Evolutionary conservation across 92 coral and sea anemone species (phyloP).

Genomic region (Meandrina meandrites): DNA sequence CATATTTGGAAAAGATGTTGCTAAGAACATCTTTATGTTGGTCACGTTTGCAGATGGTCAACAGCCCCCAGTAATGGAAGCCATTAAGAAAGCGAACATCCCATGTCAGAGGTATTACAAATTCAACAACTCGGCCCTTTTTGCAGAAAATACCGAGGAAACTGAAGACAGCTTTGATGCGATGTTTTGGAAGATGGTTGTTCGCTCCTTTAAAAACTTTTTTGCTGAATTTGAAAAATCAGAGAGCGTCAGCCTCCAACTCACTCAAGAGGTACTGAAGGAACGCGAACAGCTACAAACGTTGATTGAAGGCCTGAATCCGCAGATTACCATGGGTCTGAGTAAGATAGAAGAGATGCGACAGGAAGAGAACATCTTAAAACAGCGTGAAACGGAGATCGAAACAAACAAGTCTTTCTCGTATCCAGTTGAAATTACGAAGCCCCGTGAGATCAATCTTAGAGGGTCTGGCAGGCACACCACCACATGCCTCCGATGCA

Average conservation of each 20-base stretch:
- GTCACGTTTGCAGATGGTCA: conserved; percentile 62
- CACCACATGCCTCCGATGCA: neutral
- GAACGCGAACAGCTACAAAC: conserved; percentile 47
- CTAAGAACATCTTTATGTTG: conserved; percentile 51
- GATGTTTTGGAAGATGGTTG: conserved; percentile 62
- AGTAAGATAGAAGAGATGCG: conserved; percentile 40
- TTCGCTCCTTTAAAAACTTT: conserved; percentile 10
- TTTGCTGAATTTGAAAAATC: conserved; percentile 21
- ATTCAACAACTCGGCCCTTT: conserved; percentile 59
- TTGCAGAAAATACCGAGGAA: conserved; percentile 17
- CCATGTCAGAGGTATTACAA: conserved; percentile 19
- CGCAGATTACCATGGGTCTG: conserved; percentile 36
- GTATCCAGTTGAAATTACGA: conserved; percentile 18
- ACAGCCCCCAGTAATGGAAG: conserved; percentile 45
- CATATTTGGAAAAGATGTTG: conserved; percentile 54
- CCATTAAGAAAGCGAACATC: conserved; percentile 28
- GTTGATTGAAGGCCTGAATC: conserved; percentile 40
- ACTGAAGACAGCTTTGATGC: conserved; percentile 19
- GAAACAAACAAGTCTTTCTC: conserved; percentile 53
- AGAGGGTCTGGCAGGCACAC: neutral
- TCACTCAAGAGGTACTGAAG: conserved; percentile 35
- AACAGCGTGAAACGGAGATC: conserved; percentile 42
- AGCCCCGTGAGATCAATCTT: neutral
- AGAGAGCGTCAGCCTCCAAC: conserved; percentile 36
- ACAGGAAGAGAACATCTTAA: conserved; percentile 36